Conservation (phyloP, 1,140 invertebrate species). For the Drosophila aff. region DNA sequence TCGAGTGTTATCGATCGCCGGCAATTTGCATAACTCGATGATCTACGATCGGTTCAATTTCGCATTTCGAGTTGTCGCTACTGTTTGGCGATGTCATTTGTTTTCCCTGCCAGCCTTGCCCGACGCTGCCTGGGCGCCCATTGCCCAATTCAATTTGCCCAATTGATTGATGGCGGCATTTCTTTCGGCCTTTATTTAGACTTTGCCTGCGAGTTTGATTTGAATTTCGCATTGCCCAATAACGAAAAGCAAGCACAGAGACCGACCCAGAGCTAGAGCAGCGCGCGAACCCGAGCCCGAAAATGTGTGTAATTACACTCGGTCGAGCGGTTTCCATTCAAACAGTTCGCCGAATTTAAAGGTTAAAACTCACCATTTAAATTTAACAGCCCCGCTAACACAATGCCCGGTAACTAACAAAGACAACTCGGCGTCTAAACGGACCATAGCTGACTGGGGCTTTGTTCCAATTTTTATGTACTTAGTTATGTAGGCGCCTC, state of each 20-base stretch:
- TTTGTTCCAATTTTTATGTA: constrained; percentile 72
- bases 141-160: constrained; percentile 63
- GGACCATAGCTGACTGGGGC: constrained; percentile 43
- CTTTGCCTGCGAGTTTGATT: constrained; percentile 22
- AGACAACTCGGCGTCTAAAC: constrained; percentile 16
- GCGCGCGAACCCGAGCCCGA: background rate
- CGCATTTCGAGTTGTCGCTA: constrained; percentile 59
- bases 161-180: constrained; percentile 67
- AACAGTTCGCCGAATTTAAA: constrained; percentile 69
- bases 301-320: constrained; percentile 55
- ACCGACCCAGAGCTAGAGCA: constrained; percentile 4
- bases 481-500: constrained; percentile 17
- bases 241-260: constrained; percentile 57
- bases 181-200: constrained; percentile 42
- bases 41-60: constrained; percentile 38
- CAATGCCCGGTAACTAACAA: constrained; percentile 46
- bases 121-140: constrained; percentile 1
- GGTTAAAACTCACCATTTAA: constrained; percentile 76
- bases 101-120: constrained; percentile 23
- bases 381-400: constrained; percentile 61
- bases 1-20: constrained; percentile 51
- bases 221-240: constrained; percentile 39
- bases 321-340: constrained; percentile 34
- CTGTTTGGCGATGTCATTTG: constrained; percentile 59
- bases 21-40: constrained; percentile 60